Evolutionary conservation across 2,888 invertebrate species (phyloP).

Genomic region (Polyommatus iphigenia): DNA sequence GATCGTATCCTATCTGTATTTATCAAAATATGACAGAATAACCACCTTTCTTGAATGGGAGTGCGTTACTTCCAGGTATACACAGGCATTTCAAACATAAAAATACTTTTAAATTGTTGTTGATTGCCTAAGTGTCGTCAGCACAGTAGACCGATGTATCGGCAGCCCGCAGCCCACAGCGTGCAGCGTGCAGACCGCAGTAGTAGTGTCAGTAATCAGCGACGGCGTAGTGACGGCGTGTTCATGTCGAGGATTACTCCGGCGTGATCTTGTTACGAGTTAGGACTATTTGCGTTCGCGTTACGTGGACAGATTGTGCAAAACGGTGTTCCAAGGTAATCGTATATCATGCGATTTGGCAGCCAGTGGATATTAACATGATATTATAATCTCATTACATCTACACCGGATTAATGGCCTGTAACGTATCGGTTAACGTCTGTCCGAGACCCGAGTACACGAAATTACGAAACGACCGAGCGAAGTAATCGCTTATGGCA

Average conservation of each 20-base stretch:
- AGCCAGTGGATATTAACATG: conserved; percentile 13
- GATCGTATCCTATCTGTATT: too few relatives aligned
- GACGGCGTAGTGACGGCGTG: not conserved
- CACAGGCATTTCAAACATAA: too few relatives aligned
- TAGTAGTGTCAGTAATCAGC: not conserved
- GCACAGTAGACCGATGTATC: not conserved
- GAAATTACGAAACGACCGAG: not conserved
- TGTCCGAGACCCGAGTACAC: not conserved
- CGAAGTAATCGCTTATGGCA: not conserved
- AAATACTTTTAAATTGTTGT: too few relatives aligned
- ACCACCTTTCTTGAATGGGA: too few relatives aligned
- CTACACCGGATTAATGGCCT: conserved; percentile 17
- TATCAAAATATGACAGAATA: too few relatives aligned
- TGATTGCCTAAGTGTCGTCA: not conserved
- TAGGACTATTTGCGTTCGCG: conserved; percentile 8
- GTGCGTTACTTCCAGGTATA: too few relatives aligned
- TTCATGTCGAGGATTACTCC: not conserved
- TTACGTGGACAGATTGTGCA: conserved; percentile 24
- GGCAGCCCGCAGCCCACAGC: not conserved
- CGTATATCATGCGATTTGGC: conserved; percentile 18
- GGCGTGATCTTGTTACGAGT: conserved; percentile 13
- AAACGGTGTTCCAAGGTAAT: not conserved
- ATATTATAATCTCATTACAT: conserved; percentile 27
- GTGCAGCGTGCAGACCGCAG: not conserved
- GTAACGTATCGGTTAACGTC: conserved; percentile 22